phyloP scores from a whole-genome alignment of 2,888 invertebrate genomes.

The Listrodromus nycthemerus region DNA sequence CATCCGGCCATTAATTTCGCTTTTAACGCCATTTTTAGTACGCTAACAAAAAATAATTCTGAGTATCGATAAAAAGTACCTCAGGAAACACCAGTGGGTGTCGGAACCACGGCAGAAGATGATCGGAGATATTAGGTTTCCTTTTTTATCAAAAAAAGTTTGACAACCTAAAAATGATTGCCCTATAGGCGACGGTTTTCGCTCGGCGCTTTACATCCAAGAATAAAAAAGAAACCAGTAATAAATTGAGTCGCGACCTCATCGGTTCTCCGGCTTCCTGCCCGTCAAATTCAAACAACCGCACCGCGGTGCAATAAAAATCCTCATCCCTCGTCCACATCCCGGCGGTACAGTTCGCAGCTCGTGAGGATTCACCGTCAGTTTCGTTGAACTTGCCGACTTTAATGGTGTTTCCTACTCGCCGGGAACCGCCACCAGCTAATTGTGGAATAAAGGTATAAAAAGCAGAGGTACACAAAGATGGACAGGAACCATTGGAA shows the following conservation, averaged over 20 bases:
- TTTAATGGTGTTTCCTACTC: slow-evolving; percentile 6
- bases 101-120: no score
- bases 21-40: no score
- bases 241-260: neutral
- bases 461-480: slow-evolving; percentile 45
- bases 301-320: slow-evolving; percentile 27
- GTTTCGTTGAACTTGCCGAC: slow-evolving; percentile 32
- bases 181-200: neutral
- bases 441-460: slow-evolving; percentile 68
- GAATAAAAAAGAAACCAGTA: neutral
- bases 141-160: neutral
- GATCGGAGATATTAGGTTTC: no score
- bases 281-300: slow-evolving; percentile 12
- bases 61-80: no score
- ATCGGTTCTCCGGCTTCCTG: slow-evolving; percentile 17
- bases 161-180: neutral
- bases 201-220: neutral
- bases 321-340: slow-evolving; percentile 9
- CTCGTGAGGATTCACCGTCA: slow-evolving; percentile 16
- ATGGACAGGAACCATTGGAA: slow-evolving; percentile 33
- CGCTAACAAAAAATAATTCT: no score
- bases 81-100: no score
- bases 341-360: slow-evolving; percentile 17
- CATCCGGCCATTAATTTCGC: no score
- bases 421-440: slow-evolving; percentile 39